phyloP scores from a whole-genome alignment of 2,113 vertebrate genomes.

The Anguilla japonica region DNA sequence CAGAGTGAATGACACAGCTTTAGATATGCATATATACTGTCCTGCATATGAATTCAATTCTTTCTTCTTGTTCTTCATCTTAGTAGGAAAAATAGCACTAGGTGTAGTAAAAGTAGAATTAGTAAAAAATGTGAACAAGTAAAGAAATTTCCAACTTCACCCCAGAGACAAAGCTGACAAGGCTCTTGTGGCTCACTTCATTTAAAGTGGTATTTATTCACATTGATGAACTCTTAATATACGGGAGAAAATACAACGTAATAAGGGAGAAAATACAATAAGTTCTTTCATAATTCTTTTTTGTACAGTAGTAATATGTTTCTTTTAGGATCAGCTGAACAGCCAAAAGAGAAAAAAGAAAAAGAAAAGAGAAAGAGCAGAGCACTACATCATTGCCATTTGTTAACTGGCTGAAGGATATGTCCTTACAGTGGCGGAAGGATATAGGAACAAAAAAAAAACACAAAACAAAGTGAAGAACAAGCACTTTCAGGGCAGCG shows the following conservation, averaged over 20 bases:
- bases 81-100: too few relatives aligned
- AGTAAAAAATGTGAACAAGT: background rate
- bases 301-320: constrained; percentile 62
- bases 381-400: constrained; percentile 43
- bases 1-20: too few relatives aligned
- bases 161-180: background rate
- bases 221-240: constrained; percentile 64
- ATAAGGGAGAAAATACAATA: constrained; percentile 56
- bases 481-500: constrained; percentile 51
- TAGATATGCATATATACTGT: too few relatives aligned
- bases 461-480: constrained; percentile 52
- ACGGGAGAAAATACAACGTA: constrained; percentile 28
- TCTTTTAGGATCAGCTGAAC: constrained; percentile 50
- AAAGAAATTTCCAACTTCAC: background rate
- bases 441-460: constrained; percentile 38
- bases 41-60: too few relatives aligned
- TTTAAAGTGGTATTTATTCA: constrained; percentile 65
- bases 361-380: constrained; percentile 47
- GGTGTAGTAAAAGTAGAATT: background rate
- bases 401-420: constrained; percentile 15
- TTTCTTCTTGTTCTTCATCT: too few relatives aligned
- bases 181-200: constrained; percentile 35
- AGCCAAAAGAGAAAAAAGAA: constrained; percentile 31
- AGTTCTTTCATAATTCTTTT: constrained; percentile 51
- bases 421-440: constrained; percentile 37